Evolutionary conservation across 2,113 vertebrate genomes (phyloP).

Genomic region (Numida meleagris): DNA sequence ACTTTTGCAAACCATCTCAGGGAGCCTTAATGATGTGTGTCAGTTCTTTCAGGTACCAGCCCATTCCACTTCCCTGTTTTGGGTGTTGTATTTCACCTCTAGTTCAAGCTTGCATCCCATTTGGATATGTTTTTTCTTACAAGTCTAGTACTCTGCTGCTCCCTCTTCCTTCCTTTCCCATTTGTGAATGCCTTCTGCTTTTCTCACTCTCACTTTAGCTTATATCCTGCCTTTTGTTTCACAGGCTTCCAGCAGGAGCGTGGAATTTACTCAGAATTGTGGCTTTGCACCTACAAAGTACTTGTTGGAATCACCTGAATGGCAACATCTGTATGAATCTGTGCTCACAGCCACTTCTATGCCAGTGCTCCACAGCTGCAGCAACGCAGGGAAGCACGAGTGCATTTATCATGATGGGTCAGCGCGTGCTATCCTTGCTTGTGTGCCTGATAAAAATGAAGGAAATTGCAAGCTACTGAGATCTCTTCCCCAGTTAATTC

Average conservation of each 20-base stretch:
- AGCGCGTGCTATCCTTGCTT: background rate
- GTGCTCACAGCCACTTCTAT: background rate
- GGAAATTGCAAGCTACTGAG: background rate
- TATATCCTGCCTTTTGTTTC: background rate
- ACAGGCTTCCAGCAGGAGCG: background rate
- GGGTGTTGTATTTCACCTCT: background rate
- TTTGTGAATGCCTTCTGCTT: background rate
- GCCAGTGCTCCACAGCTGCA: background rate
- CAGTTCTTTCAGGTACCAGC: background rate
- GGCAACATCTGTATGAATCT: background rate
- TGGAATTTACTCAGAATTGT: background rate
- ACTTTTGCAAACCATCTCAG: background rate
- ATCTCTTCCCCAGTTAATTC: background rate
- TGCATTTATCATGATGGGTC: background rate
- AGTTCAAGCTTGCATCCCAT: background rate
- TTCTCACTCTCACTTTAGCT: background rate
- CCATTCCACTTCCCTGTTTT: background rate
- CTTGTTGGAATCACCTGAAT: background rate
- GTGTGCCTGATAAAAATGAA: background rate
- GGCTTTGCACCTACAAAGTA: background rate
- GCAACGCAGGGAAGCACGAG: background rate
- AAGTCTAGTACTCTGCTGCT: background rate
- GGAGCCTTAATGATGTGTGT: background rate
- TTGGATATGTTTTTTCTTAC: background rate
- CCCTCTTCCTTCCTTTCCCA: too few species aligned